A percentile compares a stretch with the other conserved stretches of the same genome.
phyloP scores from a whole-genome alignment of 2,888 invertebrate species.

The Leptarthrus brevirostris region DNA sequence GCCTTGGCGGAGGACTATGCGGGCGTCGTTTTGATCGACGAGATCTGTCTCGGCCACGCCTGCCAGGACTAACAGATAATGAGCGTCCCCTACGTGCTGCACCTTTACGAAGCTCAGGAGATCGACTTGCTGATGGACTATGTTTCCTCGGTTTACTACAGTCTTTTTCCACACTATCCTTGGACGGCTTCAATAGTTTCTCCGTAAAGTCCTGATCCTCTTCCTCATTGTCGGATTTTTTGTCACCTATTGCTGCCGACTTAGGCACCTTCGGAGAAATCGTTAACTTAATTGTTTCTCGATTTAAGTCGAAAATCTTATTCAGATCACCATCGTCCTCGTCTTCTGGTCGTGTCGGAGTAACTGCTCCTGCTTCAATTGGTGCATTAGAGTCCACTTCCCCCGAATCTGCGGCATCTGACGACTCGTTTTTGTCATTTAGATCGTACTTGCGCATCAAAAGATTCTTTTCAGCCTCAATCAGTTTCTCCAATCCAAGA shows the following conservation, averaged over 20 bases:
- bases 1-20: not conserved
- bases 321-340: not conserved
- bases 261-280: conserved; percentile 63
- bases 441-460: conserved; percentile 49
- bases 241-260: conserved; percentile 49
- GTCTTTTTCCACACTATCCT: conserved; percentile 59
- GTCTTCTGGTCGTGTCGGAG: not conserved
- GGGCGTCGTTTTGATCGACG: not conserved
- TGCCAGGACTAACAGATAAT: conserved; percentile 9
- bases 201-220: conserved; percentile 60
- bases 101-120: not conserved
- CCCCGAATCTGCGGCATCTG: not conserved
- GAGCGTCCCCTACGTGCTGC: not conserved
- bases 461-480: conserved; percentile 49
- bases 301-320: conserved; percentile 64
- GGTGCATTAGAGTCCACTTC: not conserved
- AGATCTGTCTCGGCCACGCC: not conserved
- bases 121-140: not conserved
- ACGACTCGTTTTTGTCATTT: not conserved
- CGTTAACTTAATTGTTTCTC: conserved; percentile 64
- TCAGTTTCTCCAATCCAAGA: conserved; percentile 49
- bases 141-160: not conserved
- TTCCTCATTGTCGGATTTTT: conserved; percentile 38
- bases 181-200: conserved; percentile 59
- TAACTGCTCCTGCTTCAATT: not conserved